Evolutionary conservation across 1,140 invertebrate species (phyloP).

Genomic region (Meloidogyne exigua): DNA sequence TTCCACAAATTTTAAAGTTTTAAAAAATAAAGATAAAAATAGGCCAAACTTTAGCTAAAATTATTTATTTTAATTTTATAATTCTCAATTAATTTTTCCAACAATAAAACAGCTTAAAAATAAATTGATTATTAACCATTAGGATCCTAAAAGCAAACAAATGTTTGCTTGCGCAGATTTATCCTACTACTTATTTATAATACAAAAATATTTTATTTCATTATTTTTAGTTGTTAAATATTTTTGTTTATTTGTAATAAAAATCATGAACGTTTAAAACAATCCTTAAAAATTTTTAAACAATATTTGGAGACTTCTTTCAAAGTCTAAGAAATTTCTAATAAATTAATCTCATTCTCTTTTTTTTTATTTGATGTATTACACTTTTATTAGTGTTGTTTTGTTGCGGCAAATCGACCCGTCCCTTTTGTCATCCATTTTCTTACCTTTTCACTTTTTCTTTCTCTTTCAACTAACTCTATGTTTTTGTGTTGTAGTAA

Average conservation of each 20-base stretch:
- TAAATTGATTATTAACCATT: not conserved
- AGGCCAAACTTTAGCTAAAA: no score
- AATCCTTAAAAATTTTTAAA: no score
- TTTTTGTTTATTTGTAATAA: no score
- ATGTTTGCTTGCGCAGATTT: not conserved
- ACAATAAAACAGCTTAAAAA: not conserved
- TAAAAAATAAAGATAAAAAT: no score
- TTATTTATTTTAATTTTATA: not conserved
- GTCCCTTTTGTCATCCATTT: not conserved
- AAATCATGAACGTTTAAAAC: no score
- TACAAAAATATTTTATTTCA: no score
- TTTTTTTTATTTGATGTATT: not conserved
- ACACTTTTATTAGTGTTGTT: not conserved
- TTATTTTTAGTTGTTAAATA: no score
- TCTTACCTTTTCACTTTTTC: conserved; percentile 1
- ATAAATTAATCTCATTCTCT: not conserved
- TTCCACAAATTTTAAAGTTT: no score
- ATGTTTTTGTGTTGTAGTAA: not conserved
- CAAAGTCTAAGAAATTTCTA: no score
- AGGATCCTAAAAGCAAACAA: not conserved
- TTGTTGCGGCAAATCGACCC: conserved; percentile 1
- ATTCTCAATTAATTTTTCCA: not conserved
- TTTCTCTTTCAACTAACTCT: not conserved
- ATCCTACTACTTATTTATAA: no score
- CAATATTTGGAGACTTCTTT: no score